phyloP scores from a whole-genome alignment of 2,113 vertebrate species.

The Proteles cristata region DNA sequence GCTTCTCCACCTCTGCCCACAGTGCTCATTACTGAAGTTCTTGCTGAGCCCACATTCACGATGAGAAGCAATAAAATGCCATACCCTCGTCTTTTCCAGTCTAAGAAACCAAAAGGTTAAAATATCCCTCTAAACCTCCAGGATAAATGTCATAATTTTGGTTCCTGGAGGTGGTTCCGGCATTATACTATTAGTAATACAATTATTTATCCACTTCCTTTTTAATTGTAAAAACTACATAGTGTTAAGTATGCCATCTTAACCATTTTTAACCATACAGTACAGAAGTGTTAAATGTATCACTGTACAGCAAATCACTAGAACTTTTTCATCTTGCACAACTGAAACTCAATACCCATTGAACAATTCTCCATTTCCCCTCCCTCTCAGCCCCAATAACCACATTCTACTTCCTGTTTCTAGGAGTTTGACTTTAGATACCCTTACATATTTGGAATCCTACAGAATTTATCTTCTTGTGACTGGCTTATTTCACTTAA shows the following conservation, averaged over 20 bases:
- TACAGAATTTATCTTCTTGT: background rate
- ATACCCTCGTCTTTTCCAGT: background rate
- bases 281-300: background rate
- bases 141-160: background rate
- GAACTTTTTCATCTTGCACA: background rate
- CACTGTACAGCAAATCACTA: background rate
- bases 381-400: background rate
- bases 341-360: background rate
- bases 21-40: background rate
- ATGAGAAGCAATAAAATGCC: background rate
- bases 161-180: background rate
- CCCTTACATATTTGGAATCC: background rate
- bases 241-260: background rate
- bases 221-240: background rate
- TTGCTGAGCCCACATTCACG: background rate
- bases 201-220: background rate
- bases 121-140: background rate
- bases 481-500: background rate
- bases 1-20: no score
- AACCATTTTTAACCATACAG: background rate
- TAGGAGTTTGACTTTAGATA: background rate
- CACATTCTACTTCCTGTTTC: background rate
- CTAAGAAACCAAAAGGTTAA: background rate
- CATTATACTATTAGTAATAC: background rate
- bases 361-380: background rate